Evolutionary conservation across 2,113 vertebrate species (phyloP).

Genomic region (Garra rufa): DNA sequence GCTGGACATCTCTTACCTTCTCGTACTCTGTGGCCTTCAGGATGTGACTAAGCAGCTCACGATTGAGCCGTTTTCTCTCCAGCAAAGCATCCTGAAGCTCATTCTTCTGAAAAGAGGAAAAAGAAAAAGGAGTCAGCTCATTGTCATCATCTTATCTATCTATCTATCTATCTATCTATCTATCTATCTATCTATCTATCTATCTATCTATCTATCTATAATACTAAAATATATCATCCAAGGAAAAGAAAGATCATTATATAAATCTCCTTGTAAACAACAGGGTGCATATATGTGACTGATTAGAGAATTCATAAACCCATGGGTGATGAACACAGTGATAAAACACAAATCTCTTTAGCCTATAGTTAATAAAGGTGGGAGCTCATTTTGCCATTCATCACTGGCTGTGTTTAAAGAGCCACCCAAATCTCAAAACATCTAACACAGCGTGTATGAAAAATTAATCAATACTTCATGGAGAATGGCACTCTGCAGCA

Average conservation of each 20-base stretch:
- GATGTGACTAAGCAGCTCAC: constrained; percentile 71
- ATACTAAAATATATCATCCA: no score
- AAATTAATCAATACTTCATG: constrained; percentile 22
- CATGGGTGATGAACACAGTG: neutral
- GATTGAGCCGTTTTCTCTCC: constrained; percentile 74
- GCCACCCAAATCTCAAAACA: constrained; percentile 40
- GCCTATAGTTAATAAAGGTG: constrained; percentile 36
- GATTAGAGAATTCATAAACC: neutral
- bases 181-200: neutral
- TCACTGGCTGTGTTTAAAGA: constrained; percentile 39
- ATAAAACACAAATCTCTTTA: constrained; percentile 42
- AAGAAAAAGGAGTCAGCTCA: neutral
- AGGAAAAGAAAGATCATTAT: neutral
- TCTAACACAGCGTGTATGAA: neutral
- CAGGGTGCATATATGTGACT: no score
- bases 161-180: neutral
- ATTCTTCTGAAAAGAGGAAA: constrained; percentile 73
- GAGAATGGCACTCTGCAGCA: constrained; percentile 18
- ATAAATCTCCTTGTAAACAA: neutral
- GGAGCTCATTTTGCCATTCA: constrained; percentile 43
- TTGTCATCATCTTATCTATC: neutral
- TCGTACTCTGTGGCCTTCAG: constrained; percentile 73
- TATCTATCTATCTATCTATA: neutral
- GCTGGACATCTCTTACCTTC: constrained; percentile 75
- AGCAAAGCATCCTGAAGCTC: constrained; percentile 79